Evolutionary conservation across 2,888 invertebrate genomes (phyloP).

Genomic region (Xanthostigma xanthostigma): DNA sequence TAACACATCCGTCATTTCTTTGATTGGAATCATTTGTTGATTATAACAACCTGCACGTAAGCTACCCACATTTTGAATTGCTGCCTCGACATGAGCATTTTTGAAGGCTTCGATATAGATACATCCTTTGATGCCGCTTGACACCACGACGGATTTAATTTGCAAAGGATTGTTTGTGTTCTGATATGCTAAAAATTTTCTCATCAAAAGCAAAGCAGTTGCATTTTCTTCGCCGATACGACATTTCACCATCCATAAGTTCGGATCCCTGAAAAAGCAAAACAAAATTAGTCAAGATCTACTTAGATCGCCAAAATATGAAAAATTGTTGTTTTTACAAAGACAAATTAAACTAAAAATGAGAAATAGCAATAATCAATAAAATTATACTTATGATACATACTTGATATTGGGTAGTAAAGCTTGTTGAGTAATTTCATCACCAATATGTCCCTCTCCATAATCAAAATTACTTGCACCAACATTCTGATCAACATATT

Average conservation of each 20-base stretch:
- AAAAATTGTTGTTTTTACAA: too few relatives aligned
- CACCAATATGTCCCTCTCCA: slow-evolving; percentile 93
- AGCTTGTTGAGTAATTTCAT: slow-evolving; percentile 97
- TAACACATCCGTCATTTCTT: slow-evolving; percentile 98
- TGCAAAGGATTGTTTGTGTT: slow-evolving; percentile 71
- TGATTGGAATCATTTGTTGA: slow-evolving; percentile 97
- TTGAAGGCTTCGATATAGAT: slow-evolving; percentile 97
- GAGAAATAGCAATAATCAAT: too few relatives aligned
- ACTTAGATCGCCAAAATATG: too few relatives aligned
- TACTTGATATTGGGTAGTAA: slow-evolving; percentile 91
- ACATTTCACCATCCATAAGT: slow-evolving; percentile 98
- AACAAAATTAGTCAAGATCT: too few relatives aligned
- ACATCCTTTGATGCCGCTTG: slow-evolving; percentile 95
- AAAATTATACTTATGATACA: slow-evolving; percentile 18
- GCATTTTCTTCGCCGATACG: slow-evolving; percentile 93
- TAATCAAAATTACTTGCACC: slow-evolving; percentile 84
- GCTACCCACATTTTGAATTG: slow-evolving; percentile 87
- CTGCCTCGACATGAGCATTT: slow-evolving; percentile 92
- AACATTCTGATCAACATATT: slow-evolving; percentile 84
- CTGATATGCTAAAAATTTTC: slow-evolving; percentile 88
- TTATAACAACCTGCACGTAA: slow-evolving; percentile 85
- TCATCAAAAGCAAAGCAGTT: slow-evolving; percentile 84
- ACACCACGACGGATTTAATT: slow-evolving; percentile 93
- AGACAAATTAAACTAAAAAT: too few relatives aligned
- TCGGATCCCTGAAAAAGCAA: slow-evolving; percentile 62